phyloP scores from a whole-genome alignment of 2,113 vertebrate genomes.

The Miniopterus natalensis region DNA sequence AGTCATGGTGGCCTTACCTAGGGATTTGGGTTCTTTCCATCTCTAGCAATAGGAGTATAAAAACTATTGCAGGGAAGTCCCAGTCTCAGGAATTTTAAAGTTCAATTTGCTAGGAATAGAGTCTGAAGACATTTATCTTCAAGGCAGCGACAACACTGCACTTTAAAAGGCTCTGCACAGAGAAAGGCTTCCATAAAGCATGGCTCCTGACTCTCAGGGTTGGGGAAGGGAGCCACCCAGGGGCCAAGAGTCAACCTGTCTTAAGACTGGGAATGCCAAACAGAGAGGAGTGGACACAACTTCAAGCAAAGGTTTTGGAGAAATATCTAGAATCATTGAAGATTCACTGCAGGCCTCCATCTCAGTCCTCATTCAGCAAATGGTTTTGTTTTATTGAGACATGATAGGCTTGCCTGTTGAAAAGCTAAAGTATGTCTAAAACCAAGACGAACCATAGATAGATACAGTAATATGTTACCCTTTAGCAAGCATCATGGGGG shows the following conservation, averaged over 20 bases:
- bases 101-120: constrained; percentile 2
- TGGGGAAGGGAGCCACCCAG: neutral
- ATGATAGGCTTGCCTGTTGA: accelerated
- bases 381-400: neutral
- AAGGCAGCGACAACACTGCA: neutral
- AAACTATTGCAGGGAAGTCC: neutral
- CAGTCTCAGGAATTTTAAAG: neutral
- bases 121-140: neutral
- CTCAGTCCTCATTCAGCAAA: accelerated
- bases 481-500: too few species aligned
- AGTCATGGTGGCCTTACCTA: neutral
- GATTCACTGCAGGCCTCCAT: accelerated
- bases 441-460: neutral
- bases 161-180: neutral
- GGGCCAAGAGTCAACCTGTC: neutral
- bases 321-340: neutral
- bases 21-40: neutral
- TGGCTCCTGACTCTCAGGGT: neutral
- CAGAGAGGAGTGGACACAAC: accelerated
- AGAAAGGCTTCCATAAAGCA: neutral
- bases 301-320: neutral
- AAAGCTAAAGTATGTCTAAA: accelerated
- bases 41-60: neutral
- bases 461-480: neutral
- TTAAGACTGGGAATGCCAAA: neutral